phyloP scores from a whole-genome alignment of 2,888 invertebrate genomes.

The Watsonalla binaria region DNA sequence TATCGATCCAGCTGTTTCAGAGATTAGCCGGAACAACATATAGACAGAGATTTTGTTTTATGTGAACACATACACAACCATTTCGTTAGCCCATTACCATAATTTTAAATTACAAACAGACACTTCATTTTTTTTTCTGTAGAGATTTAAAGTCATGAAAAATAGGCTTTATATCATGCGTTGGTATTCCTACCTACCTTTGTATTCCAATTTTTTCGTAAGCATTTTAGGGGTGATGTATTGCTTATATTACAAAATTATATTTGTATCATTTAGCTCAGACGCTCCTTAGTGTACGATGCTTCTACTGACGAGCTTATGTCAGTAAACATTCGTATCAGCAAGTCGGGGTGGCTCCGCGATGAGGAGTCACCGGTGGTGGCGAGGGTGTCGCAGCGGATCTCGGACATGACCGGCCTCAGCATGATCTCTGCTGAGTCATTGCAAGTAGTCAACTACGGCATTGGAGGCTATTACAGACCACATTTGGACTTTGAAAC shows the following conservation, averaged over 20 bases:
- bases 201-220: no score
- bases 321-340: constrained; percentile 96
- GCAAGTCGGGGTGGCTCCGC: constrained; percentile 97
- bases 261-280: constrained; percentile 80
- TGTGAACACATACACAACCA: no score
- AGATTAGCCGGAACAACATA: no score
- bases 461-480: constrained; percentile 98
- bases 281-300: constrained; percentile 96
- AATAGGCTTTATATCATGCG: no score
- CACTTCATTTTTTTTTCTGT: no score
- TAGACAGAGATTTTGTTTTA: no score
- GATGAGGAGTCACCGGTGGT: constrained; percentile 89
- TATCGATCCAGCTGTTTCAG: no score
- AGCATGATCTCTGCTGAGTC: constrained; percentile 95
- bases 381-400: constrained; percentile 85
- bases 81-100: no score
- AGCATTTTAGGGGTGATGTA: no score
- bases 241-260: neutral
- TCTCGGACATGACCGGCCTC: constrained; percentile 92
- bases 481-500: constrained; percentile 97
- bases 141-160: no score
- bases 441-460: constrained; percentile 98
- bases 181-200: no score
- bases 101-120: no score
- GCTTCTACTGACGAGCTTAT: constrained; percentile 94